Percentiles rank a stretch among this genome's conserved stretches.
phyloP scores from a whole-genome alignment of 2,797 vertebrate genomes.

The Acridotheres tristis region DNA sequence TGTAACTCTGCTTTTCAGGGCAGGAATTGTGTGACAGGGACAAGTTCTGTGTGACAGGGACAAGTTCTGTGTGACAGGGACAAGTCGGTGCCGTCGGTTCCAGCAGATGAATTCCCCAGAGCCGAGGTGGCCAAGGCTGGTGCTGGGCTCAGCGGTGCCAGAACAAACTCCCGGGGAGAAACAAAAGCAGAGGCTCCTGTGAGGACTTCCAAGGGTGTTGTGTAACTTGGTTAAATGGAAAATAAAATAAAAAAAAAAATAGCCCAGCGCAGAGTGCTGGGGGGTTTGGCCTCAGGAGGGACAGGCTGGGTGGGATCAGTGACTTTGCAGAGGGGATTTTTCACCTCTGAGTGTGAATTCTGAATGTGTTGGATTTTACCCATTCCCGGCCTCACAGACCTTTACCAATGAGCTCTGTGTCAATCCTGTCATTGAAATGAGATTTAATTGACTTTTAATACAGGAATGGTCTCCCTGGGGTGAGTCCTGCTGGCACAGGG shows the following conservation, averaged over 20 bases:
- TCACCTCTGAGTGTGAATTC: background rate
- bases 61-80: background rate
- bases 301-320: background rate
- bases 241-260: too few relatives aligned
- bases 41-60: background rate
- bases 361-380: background rate
- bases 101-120: background rate
- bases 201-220: background rate
- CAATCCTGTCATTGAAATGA: fast-evolving
- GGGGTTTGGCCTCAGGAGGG: background rate
- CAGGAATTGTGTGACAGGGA: background rate
- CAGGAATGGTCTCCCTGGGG: background rate
- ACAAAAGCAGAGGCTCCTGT: constrained; percentile 10
- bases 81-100: background rate
- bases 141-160: background rate
- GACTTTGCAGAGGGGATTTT: background rate
- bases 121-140: background rate
- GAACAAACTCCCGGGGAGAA: background rate
- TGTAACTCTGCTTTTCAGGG: constrained; percentile 45
- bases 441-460: background rate
- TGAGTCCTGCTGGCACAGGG: background rate
- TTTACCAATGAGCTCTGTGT: background rate
- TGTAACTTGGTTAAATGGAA: background rate
- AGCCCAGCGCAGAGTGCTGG: background rate
- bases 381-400: background rate